Evolutionary conservation across 2,888 invertebrate species (phyloP).

Genomic region (Drosophila macrospina): DNA sequence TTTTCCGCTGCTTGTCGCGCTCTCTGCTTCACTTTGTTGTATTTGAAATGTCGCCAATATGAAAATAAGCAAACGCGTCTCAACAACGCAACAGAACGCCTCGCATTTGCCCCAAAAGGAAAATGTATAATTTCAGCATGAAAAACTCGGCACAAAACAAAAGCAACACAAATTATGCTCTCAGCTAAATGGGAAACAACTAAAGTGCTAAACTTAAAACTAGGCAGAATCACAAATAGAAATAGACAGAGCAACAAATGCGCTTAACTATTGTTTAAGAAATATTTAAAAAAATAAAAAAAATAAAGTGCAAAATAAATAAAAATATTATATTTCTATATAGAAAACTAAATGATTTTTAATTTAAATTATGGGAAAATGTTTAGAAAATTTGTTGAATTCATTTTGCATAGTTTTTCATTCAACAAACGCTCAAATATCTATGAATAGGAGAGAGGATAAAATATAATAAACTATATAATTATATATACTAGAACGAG

Average conservation of each 20-base stretch:
- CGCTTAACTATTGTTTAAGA: constrained; percentile 12
- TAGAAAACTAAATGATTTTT: too few species aligned
- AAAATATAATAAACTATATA: too few species aligned
- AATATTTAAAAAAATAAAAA: neutral
- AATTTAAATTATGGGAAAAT: too few species aligned
- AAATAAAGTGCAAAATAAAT: too few species aligned
- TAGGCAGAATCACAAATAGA: neutral
- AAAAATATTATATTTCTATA: too few species aligned
- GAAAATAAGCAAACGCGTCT: constrained; percentile 47
- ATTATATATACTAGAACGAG: too few species aligned
- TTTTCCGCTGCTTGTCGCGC: neutral
- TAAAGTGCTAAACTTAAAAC: constrained; percentile 3
- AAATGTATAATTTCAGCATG: constrained; percentile 49
- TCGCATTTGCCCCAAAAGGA: constrained; percentile 10
- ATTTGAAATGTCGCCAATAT: constrained; percentile 76
- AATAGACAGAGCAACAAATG: neutral
- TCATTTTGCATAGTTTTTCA: too few species aligned
- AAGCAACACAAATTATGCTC: constrained; percentile 48
- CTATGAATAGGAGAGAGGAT: too few species aligned
- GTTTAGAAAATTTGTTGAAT: too few species aligned
- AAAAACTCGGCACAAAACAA: constrained; percentile 31
- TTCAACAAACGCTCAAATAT: too few species aligned
- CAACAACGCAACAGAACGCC: constrained; percentile 4
- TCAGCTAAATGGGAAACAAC: constrained; percentile 47
- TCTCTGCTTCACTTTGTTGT: constrained; percentile 24